These are phyloP conservation scores for Fratercula arctica DNA, from an alignment of 2,797 vertebrate genomes.

Conservation along the genomic window DNA sequence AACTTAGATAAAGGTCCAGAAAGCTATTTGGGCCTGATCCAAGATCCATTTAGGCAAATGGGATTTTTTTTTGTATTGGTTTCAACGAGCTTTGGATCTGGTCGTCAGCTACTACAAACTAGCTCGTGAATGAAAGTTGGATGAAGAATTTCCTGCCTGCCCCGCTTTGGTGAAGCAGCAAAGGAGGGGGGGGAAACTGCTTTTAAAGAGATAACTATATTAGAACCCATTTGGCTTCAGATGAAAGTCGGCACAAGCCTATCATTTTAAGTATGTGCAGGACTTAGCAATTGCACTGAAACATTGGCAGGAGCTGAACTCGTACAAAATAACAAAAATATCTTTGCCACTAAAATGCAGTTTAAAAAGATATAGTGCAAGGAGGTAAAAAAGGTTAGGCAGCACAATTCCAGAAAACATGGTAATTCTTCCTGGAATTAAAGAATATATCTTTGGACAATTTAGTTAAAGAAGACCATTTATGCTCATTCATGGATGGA, in stretches of 20 bases:
- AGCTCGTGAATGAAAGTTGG: conserved; percentile 31
- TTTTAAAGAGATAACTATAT: conserved; percentile 53
- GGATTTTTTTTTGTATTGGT: neutral
- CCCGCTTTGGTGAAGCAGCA: conserved; percentile 28
- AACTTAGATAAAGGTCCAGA: conserved; percentile 1
- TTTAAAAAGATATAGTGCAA: neutral
- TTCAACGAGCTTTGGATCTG: neutral
- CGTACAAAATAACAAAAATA: neutral
- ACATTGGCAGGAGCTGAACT: conserved; percentile 35
- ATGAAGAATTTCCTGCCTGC: conserved; percentile 53
- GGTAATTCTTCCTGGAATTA: neutral
- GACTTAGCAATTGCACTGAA: conserved; percentile 2
- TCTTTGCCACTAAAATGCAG: neutral
- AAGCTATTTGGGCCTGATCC: neutral
- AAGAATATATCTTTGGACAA: neutral
- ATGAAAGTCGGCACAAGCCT: conserved; percentile 49
- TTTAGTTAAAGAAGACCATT: neutral
- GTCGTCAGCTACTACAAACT: neutral
- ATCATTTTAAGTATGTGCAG: conserved; percentile 27
- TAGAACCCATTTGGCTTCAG: conserved; percentile 64
- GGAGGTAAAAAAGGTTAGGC: neutral
- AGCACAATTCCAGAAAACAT: neutral
- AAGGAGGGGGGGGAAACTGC: neutral
- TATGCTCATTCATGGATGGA: neutral
- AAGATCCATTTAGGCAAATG: neutral